Evolutionary conservation across 1,140 invertebrate genomes (phyloP).

Genomic region (Pseudomyrmex cubaensis): DNA sequence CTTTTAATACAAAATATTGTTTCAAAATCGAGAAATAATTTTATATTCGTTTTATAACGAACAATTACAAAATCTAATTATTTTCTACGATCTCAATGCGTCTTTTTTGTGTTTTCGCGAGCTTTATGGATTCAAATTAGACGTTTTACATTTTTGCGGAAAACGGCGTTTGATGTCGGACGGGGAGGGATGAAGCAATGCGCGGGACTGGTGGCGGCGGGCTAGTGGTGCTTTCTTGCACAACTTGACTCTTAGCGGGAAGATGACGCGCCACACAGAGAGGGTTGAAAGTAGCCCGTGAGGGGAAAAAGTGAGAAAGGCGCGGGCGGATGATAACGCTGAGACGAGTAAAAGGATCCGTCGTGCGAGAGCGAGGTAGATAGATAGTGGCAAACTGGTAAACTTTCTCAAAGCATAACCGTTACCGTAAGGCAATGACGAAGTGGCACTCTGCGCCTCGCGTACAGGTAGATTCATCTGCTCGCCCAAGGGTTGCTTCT

Average conservation of each 20-base stretch:
- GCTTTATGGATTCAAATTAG: neutral
- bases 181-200: conserved; percentile 10
- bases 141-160: neutral
- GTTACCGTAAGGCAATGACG: conserved; percentile 79
- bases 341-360: conserved; percentile 19
- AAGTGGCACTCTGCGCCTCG: conserved; percentile 75
- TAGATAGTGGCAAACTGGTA: conserved; percentile 69
- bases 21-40: neutral
- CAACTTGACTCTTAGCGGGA: conserved; percentile 67
- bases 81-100: neutral
- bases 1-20: neutral
- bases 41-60: too few species aligned
- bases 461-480: conserved; percentile 73
- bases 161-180: neutral
- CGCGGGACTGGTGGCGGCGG: conserved; percentile 5
- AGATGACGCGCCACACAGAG: conserved; percentile 34
- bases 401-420: conserved; percentile 77
- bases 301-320: conserved; percentile 46
- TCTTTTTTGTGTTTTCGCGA: neutral
- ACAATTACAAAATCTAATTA: too few species aligned
- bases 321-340: conserved; percentile 46
- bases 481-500: conserved; percentile 50
- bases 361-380: conserved; percentile 28
- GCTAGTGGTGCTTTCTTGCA: conserved; percentile 19
- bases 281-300: conserved; percentile 63